phyloP scores from a whole-genome alignment of 2,113 vertebrate species.

The Epinephelus cyanopodus region DNA sequence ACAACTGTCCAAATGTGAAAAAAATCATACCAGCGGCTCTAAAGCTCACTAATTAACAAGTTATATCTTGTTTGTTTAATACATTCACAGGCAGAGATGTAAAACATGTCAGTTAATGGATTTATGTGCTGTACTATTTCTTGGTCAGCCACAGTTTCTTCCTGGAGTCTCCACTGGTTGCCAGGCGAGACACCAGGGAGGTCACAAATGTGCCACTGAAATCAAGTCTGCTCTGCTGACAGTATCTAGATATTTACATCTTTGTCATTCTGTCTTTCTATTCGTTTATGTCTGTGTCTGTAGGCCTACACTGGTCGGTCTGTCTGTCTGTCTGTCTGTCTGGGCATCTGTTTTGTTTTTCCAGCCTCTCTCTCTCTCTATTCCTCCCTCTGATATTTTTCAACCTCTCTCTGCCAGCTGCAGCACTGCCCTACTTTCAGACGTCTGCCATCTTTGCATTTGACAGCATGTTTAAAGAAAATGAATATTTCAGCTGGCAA shows the following conservation, averaged over 20 bases:
- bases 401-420: conserved; percentile 26
- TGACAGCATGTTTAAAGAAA: conserved; percentile 73
- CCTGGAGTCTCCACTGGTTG: not conserved
- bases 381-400: conserved; percentile 9
- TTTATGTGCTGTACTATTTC: not conserved
- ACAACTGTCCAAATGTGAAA: too few relatives aligned
- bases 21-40: not conserved
- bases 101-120: not conserved
- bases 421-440: conserved; percentile 71
- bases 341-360: not conserved
- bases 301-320: not conserved
- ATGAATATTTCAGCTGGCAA: conserved; percentile 72
- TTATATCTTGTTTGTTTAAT: not conserved
- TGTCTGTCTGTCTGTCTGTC: not conserved
- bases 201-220: not conserved
- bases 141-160: not conserved
- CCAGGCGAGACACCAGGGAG: not conserved
- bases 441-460: conserved; percentile 64
- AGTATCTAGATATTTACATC: not conserved
- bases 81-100: not conserved
- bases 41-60: not conserved
- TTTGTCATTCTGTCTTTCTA: not conserved
- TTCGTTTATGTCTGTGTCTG: not conserved
- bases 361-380: conserved; percentile 9
- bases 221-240: not conserved